Base-by-base conservation (phyloP, 1,140 invertebrate genomes). In the Leptopilina clavipes region DNA sequence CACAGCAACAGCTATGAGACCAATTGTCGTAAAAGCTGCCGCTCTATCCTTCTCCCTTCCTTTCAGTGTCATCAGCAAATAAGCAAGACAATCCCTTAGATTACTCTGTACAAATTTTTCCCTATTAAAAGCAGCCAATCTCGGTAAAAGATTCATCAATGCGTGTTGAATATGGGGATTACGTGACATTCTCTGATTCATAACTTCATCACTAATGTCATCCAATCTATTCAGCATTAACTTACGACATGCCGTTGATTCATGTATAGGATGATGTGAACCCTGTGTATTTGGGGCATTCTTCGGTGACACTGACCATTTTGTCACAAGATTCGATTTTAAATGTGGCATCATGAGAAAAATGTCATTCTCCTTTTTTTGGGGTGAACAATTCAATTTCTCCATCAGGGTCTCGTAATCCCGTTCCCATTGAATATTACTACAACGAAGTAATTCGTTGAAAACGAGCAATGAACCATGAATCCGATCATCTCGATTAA, bases 401-500 rank as follows among this genome's bases (percentile, higher is more conserved):
- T 95, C 84, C 88, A 92, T 91, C 1, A 98, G 86, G n/a, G 92
- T 90, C 72, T 94, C 94, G 79, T 97, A 96, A 77, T 94, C 93
- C 19, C 92, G 92, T 86, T 98, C 98, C 94, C 97, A 98, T 65
- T 94, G 92, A 2, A 95, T 93, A 91, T 99, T 98, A 65, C 97
- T 96, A 85, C 97, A 98, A 78, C 98, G 91, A 1, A 99, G 91
- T 0, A 99, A 90, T 89, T 99, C 98, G 91, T 99, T 99, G 1
- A 99, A 90, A 12, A 99, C 96, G 12, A 99, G 92, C 0, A 99
- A 90, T 1, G 97, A 97, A 12, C 98, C 97, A 88, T 99, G 98
- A 25, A 97, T 94, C 86, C 95, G 93, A 87, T 99, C 98, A 84
- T 99, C 98, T 80, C 93, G 93, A 8, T 94, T 95, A 73, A 95